These are phyloP conservation scores for Baryphthengus martii DNA, from an alignment of 2,113 vertebrate species.

Conservation along the genomic window DNA sequence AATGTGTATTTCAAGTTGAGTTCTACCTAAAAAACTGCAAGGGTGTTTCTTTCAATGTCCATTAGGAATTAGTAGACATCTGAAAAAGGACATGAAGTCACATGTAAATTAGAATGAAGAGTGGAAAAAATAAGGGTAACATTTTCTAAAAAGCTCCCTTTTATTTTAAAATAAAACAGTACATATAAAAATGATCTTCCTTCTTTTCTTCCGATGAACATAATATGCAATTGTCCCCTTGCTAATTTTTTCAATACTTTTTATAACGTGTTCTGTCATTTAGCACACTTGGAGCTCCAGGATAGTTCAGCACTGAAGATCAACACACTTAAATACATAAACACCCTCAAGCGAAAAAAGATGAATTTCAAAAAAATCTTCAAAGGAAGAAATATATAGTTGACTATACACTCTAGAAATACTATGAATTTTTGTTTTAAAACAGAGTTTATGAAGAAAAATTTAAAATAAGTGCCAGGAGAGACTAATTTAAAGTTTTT, in stretches of 20 bases:
- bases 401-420: background rate
- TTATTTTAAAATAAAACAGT: background rate
- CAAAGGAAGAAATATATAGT: background rate
- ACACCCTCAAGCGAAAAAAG: conserved; percentile 9
- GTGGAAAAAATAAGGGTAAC: background rate
- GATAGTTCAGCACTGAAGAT: background rate
- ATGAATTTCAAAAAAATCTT: background rate
- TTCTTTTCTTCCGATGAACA: conserved; percentile 28
- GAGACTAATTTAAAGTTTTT: background rate
- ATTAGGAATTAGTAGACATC: background rate
- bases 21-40: background rate
- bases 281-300: background rate
- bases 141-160: background rate
- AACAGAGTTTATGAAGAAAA: background rate
- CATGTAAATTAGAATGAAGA: background rate
- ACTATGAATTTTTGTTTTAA: background rate
- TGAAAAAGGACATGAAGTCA: background rate
- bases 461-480: background rate
- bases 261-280: background rate
- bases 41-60: background rate
- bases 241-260: background rate
- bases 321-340: background rate
- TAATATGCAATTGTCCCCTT: background rate
- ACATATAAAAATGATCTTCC: background rate
- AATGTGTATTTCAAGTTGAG: background rate